These are phyloP conservation scores for Aproaerema taeniolella DNA, from an alignment of 2,888 invertebrate genomes.

Conservation along the genomic window DNA sequence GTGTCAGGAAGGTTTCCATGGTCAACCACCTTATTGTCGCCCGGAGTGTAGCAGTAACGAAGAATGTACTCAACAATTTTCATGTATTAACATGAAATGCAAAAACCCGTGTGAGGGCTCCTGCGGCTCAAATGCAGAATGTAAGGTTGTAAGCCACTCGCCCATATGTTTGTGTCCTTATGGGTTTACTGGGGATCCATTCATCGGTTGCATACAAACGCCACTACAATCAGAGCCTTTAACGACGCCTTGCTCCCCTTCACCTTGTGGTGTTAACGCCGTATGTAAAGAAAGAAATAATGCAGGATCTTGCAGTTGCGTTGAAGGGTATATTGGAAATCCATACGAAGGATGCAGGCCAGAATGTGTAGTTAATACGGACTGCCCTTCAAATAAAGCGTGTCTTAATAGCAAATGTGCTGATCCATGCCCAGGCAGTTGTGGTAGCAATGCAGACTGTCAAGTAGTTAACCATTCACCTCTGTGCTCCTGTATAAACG, in stretches of 20 bases:
- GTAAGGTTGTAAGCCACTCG: constrained; percentile 87
- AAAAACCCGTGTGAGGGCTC: constrained; percentile 84
- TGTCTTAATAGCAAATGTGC: constrained; percentile 84
- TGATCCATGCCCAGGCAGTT: constrained; percentile 88
- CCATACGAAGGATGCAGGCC: constrained; percentile 88
- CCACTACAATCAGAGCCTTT: constrained; percentile 46
- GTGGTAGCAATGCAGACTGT: constrained; percentile 85
- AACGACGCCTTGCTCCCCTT: constrained; percentile 78
- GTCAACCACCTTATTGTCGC: constrained; percentile 85
- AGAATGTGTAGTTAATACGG: constrained; percentile 84
- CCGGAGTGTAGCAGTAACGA: constrained; percentile 88
- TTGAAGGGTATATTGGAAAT: constrained; percentile 84
- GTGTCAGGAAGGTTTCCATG: constrained; percentile 82
- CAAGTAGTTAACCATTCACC: constrained; percentile 85
- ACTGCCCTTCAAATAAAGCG: constrained; percentile 83
- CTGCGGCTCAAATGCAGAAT: constrained; percentile 85
- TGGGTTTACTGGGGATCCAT: constrained; percentile 87
- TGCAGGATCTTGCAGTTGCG: constrained; percentile 82
- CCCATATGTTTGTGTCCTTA: constrained; percentile 83
- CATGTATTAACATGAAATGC: constrained; percentile 87
- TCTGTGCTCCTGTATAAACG: constrained; percentile 80
- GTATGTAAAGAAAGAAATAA: constrained; percentile 78
- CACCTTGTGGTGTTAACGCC: constrained; percentile 82
- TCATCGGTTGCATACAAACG: constrained; percentile 77
- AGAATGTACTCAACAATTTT: constrained; percentile 82